phyloP scores from a whole-genome alignment of 1,140 invertebrate genomes.

The Leptopilina boulardi region DNA sequence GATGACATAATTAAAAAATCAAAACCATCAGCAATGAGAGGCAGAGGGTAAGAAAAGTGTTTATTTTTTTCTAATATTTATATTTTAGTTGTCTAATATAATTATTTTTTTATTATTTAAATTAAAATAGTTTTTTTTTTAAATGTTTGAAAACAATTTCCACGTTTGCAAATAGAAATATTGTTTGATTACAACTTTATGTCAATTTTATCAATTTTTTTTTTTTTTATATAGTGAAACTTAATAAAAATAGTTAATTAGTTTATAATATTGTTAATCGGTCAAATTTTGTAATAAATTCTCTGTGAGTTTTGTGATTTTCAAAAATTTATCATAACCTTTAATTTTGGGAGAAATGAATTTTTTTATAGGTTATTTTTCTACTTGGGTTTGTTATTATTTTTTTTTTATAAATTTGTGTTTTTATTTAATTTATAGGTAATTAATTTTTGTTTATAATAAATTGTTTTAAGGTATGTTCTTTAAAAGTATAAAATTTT shows the following conservation, averaged over 20 bases:
- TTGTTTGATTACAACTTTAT: too few relatives aligned
- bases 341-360: neutral
- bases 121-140: neutral
- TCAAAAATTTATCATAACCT: neutral
- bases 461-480: neutral
- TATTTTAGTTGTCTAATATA: neutral
- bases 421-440: too few relatives aligned
- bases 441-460: too few relatives aligned
- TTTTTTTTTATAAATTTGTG: too few relatives aligned
- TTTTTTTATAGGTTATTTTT: too few relatives aligned
- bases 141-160: too few relatives aligned
- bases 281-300: neutral
- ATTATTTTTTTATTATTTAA: neutral
- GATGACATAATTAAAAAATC: constrained; percentile 73
- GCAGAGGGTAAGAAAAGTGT: constrained; percentile 63
- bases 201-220: too few relatives aligned
- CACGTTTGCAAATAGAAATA: too few relatives aligned
- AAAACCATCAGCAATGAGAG: constrained; percentile 63
- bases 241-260: too few relatives aligned
- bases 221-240: too few relatives aligned
- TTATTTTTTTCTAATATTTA: constrained; percentile 35
- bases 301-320: neutral
- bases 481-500: neutral
- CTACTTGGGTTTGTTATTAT: too few relatives aligned
- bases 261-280: neutral